phyloP scores from a whole-genome alignment of 2,888 invertebrate species.

The Leptinotarsa peninsularis region DNA sequence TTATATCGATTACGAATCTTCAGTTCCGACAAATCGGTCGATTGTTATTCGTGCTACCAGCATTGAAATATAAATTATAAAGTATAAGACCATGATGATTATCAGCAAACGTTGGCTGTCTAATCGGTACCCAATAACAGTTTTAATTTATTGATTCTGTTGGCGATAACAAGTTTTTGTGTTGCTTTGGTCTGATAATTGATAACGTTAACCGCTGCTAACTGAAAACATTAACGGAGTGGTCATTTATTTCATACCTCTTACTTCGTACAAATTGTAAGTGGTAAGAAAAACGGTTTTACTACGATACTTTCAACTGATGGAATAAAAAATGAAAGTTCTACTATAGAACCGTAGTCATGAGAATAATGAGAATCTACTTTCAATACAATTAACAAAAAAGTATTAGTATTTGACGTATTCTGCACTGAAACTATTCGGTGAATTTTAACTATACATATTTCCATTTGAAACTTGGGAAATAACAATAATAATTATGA shows the following conservation, averaged over 20 bases:
- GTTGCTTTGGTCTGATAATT: slow-evolving; percentile 10
- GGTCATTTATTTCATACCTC: not conserved
- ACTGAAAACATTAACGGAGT: slow-evolving; percentile 1
- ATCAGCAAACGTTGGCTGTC: slow-evolving; percentile 11
- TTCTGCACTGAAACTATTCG: too few species aligned
- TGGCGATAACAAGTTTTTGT: slow-evolving; percentile 10
- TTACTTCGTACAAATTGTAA: not conserved
- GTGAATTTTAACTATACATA: too few species aligned
- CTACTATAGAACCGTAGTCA: too few species aligned
- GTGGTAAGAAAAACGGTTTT: not conserved
- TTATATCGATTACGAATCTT: slow-evolving; percentile 5
- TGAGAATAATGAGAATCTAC: too few species aligned
- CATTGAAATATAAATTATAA: slow-evolving; percentile 14
- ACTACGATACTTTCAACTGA: not conserved
- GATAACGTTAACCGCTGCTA: slow-evolving; percentile 4
- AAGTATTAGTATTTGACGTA: too few species aligned
- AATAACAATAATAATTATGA: too few species aligned
- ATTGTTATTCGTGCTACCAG: slow-evolving; percentile 7
- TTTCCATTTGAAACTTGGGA: too few species aligned
- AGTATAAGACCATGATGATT: slow-evolving; percentile 12
- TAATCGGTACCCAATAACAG: slow-evolving; percentile 16
- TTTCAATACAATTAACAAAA: too few species aligned
- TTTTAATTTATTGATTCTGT: slow-evolving; percentile 9
- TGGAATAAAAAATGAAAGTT: too few species aligned
- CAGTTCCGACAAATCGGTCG: not conserved